Evolutionary conservation across 1,140 invertebrate species (phyloP), one percentile per base, ranked within the genome.

Genomic region (Brachionus sp.): DNA sequence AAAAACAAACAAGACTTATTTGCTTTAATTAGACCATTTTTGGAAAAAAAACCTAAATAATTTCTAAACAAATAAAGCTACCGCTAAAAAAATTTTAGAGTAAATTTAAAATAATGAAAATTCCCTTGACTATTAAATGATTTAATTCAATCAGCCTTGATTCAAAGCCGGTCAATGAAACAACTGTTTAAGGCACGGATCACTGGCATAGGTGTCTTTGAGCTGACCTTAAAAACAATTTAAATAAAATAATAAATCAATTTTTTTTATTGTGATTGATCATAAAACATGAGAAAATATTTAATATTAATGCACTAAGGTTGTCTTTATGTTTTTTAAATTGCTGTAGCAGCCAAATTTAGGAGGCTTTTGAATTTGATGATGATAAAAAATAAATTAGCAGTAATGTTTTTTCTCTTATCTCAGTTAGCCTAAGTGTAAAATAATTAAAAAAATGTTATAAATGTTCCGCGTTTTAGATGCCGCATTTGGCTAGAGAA

Each of bases 341-440:
- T 57, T 57, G 7, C 19, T 57, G 9, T 9, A 2, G n/a, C 16
- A 57, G 0, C 16, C 3, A 57, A 19, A 57, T 57, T n/a, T 7
- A 19, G 50, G 50, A 19, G 50, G 50, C 19, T 57, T 19, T 57
- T 19, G 19, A 23, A 23, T 19, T 57, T 50, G n/a, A n/a, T 50
- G 16, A 50, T 50, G 29, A 29, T 16, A n/a, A 25, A 19, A 19
- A 7, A 57, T 57, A 57, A 57, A 57, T 57, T 57, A 57, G 19
- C 50, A 57, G 50, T 57, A 57, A 57, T 57, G 50, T 57, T 35
- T 66, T 66, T 33, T 66, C 3, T 66, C 64, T 66, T 66, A 37
- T 66, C 33, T 66, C 64, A 57, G 64, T 16, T n/a, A 66, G 12
- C 13, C 29, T 66, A 66, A 37, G 25, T 35, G 1, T 33, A 66